phyloP scores from a whole-genome alignment of 2,113 vertebrate genomes.

The Numida meleagris region DNA sequence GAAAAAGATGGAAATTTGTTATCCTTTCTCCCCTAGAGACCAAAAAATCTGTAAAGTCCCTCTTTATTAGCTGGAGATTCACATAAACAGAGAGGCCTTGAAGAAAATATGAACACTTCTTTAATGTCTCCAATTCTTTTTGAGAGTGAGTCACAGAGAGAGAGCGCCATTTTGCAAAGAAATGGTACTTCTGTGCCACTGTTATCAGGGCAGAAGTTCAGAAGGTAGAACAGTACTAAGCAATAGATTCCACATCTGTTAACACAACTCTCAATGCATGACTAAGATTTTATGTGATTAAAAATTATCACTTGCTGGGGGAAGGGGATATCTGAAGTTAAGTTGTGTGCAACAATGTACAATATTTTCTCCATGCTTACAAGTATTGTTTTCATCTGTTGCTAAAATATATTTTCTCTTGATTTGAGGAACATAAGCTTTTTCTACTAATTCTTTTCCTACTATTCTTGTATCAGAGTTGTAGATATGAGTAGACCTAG shows the following conservation, averaged over 20 bases:
- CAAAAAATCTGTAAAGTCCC: neutral
- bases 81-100: neutral
- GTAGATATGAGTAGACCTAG: neutral
- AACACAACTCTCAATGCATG: neutral
- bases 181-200: neutral
- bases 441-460: neutral
- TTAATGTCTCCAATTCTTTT: neutral
- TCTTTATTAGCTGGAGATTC: neutral
- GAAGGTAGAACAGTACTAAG: neutral
- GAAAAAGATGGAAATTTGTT: neutral
- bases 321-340: neutral
- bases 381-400: neutral
- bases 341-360: neutral
- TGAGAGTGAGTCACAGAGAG: neutral
- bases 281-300: neutral
- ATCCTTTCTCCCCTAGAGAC: neutral
- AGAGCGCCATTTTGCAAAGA: neutral
- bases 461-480: neutral
- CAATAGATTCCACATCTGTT: neutral
- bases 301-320: neutral
- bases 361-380: neutral
- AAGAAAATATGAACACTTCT: neutral
- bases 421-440: neutral
- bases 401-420: neutral
- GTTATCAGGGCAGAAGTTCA: neutral